Evolutionary conservation across 2,888 invertebrate genomes (phyloP).

Genomic region (Caenorhabditis sp.): DNA sequence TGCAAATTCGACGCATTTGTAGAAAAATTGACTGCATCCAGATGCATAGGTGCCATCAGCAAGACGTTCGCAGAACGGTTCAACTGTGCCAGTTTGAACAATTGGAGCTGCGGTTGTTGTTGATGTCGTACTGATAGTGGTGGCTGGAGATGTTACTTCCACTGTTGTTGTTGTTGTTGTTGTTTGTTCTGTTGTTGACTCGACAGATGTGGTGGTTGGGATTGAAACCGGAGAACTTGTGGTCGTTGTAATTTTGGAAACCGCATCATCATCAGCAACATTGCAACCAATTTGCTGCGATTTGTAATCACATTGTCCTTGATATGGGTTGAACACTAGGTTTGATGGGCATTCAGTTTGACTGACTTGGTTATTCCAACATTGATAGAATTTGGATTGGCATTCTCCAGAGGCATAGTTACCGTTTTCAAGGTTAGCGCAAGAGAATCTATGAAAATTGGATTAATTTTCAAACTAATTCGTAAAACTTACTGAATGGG

Average conservation of each 20-base stretch:
- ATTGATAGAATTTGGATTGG: slow-evolving; percentile 29
- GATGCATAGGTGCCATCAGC: slow-evolving; percentile 42
- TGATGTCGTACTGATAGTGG: background rate
- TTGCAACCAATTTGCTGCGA: slow-evolving; percentile 19
- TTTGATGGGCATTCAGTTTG: slow-evolving; percentile 31
- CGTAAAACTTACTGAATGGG: slow-evolving; percentile 15
- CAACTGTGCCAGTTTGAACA: background rate
- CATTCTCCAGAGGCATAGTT: slow-evolving; percentile 35
- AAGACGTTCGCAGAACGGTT: slow-evolving; percentile 39
- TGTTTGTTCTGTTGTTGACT: background rate
- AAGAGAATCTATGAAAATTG: slow-evolving; percentile 29
- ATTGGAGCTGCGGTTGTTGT: slow-evolving; percentile 5
- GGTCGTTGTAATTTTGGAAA: slow-evolving; percentile 2
- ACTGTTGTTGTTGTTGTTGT: background rate
- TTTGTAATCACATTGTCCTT: slow-evolving; percentile 44
- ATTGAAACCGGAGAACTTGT: background rate
- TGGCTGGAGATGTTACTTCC: background rate
- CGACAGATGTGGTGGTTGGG: background rate
- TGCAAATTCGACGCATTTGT: slow-evolving; percentile 29
- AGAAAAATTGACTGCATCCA: slow-evolving; percentile 30
- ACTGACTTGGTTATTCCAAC: slow-evolving; percentile 22
- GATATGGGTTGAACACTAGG: slow-evolving; percentile 46
- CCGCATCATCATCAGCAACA: background rate
- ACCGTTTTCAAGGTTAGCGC: slow-evolving; percentile 30
- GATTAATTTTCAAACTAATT: background rate